These are phyloP conservation scores for Halesus radiatus DNA, from an alignment of 1,140 invertebrate species.

Conservation along the genomic window DNA sequence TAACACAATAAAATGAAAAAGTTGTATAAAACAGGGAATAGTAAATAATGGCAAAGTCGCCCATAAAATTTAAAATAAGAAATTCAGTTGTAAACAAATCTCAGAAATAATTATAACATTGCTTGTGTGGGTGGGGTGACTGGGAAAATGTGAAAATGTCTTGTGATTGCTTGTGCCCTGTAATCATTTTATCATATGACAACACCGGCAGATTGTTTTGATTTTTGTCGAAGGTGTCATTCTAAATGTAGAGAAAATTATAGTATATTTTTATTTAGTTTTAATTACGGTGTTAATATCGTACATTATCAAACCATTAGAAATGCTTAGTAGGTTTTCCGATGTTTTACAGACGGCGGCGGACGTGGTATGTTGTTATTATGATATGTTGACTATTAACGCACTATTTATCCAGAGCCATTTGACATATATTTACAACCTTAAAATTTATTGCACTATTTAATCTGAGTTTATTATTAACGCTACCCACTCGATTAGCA, in stretches of 20 bases:
- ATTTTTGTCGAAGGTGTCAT: constrained; percentile 34
- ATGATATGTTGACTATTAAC: background rate
- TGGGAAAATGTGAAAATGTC: no score
- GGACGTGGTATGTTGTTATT: constrained; percentile 64
- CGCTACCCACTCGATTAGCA: background rate
- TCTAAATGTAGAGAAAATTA: constrained; percentile 11
- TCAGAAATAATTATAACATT: no score
- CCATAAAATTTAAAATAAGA: no score
- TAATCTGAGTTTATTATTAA: background rate
- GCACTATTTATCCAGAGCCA: background rate
- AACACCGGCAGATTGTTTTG: constrained; percentile 22
- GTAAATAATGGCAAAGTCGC: no score
- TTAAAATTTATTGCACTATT: constrained; percentile 15
- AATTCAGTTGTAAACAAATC: no score
- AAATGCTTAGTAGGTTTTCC: constrained; percentile 68
- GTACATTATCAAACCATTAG: background rate
- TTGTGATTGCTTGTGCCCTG: no score
- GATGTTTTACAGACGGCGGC: constrained; percentile 68
- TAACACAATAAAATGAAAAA: no score
- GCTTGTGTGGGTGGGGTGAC: no score
- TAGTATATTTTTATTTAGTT: constrained; percentile 11
- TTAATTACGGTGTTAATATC: background rate
- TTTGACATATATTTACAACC: constrained; percentile 37
- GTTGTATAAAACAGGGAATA: no score
- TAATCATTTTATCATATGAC: no score